Conservation (phyloP, 2,888 invertebrate genomes). For the Bombylius discolor region DNA sequence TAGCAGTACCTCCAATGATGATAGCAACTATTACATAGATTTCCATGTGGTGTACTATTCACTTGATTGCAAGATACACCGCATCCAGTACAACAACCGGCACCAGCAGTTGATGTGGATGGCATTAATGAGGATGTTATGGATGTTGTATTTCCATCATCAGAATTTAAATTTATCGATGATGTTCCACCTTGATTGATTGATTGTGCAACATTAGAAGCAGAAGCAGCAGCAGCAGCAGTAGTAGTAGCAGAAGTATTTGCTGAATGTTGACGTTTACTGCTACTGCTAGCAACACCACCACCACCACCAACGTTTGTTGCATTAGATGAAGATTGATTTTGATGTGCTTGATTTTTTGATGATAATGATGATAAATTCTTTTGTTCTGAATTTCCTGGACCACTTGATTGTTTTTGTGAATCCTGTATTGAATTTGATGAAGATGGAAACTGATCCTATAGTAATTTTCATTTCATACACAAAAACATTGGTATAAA, state of each 20-base stretch:
- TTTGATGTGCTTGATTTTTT: background rate
- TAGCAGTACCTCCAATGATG: slow-evolving; percentile 64
- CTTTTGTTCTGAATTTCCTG: background rate
- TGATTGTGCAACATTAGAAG: no score
- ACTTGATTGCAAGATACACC: slow-evolving; percentile 62
- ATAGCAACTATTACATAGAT: slow-evolving; percentile 72
- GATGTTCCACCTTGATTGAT: no score
- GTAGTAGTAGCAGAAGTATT: slow-evolving; percentile 2
- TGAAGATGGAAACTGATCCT: background rate
- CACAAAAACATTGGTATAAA: background rate
- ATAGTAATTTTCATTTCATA: background rate
- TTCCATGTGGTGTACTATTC: slow-evolving; percentile 61
- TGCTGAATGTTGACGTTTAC: background rate
- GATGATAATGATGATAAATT: background rate
- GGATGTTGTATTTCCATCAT: background rate
- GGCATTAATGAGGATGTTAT: background rate
- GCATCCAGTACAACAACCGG: slow-evolving; percentile 41
- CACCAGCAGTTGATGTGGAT: background rate
- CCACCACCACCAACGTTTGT: no score
- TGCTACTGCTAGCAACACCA: no score
- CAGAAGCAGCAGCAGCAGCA: background rate
- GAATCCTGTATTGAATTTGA: background rate
- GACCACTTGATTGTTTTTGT: background rate
- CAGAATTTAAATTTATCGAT: no score
- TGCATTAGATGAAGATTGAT: no score